Conservation (phyloP, 23 tunicate species). For the Botrylloides violaceus region DNA sequence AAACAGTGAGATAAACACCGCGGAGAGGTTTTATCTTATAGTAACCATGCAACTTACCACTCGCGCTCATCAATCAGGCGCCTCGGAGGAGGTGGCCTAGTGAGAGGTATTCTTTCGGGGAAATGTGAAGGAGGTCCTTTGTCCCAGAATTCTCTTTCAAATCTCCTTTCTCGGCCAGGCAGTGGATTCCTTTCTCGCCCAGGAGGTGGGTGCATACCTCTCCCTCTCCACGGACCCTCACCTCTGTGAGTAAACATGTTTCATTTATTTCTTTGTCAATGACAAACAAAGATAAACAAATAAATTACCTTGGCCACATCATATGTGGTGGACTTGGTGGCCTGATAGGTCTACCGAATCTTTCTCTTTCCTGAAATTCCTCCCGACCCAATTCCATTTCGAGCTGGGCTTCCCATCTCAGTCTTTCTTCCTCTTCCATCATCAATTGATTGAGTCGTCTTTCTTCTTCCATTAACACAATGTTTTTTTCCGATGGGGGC, state of each 20-base stretch:
- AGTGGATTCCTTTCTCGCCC: conserved; percentile 9
- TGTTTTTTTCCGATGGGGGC: neutral
- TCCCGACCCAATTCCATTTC: conserved; percentile 43
- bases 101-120: conserved; percentile 18
- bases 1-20: too few species aligned
- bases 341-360: neutral
- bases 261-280: neutral
- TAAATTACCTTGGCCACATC: neutral
- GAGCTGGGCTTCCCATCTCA: conserved; percentile 54
- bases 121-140: neutral
- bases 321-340: neutral
- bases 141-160: neutral
- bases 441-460: conserved; percentile 33
- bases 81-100: conserved; percentile 5
- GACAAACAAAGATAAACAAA: neutral
- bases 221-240: conserved; percentile 14
- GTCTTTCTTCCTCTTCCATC: conserved; percentile 47
- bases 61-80: conserved; percentile 4
- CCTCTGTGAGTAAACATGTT: too few species aligned
- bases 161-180: neutral
- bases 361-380: conserved; percentile 3
- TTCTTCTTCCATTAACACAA: conserved; percentile 24
- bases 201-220: conserved; percentile 27
- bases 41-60: too few species aligned
- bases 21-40: too few species aligned